Conservation (phyloP, 2,888 invertebrate species). For the Watsonalla cultraria region DNA sequence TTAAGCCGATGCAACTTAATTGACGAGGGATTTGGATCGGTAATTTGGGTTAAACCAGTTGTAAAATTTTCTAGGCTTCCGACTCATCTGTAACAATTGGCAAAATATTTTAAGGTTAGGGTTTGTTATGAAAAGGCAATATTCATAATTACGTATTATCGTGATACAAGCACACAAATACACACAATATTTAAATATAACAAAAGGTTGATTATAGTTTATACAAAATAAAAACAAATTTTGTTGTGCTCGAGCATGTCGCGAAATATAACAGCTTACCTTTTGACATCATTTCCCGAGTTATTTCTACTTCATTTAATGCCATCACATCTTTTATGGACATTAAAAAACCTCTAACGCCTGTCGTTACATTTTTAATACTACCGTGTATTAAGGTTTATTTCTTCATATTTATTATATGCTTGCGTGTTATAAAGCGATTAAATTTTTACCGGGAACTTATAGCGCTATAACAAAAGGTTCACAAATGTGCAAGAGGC, state of each 20-base stretch:
- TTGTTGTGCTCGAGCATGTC: not conserved
- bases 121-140: too few relatives aligned
- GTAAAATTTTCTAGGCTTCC: too few relatives aligned
- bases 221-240: not conserved
- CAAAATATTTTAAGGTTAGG: too few relatives aligned
- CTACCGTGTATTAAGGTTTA: not conserved
- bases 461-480: not conserved
- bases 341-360: slow-evolving; percentile 2
- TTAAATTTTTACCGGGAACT: not conserved
- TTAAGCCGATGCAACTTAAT: too few relatives aligned
- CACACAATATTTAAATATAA: too few relatives aligned
- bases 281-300: not conserved
- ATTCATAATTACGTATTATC: too few relatives aligned
- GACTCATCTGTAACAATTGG: too few relatives aligned
- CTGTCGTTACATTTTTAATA: slow-evolving; percentile 1
- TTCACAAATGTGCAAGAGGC: not conserved
- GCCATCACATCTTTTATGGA: not conserved
- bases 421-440: not conserved
- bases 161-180: too few relatives aligned
- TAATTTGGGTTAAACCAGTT: too few relatives aligned
- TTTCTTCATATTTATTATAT: not conserved
- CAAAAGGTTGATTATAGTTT: not conserved
- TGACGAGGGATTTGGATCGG: not conserved
- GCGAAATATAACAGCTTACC: not conserved
- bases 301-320: not conserved